phyloP scores from a whole-genome alignment of 2,888 invertebrate species.

The Ormyrus pomaceus region DNA sequence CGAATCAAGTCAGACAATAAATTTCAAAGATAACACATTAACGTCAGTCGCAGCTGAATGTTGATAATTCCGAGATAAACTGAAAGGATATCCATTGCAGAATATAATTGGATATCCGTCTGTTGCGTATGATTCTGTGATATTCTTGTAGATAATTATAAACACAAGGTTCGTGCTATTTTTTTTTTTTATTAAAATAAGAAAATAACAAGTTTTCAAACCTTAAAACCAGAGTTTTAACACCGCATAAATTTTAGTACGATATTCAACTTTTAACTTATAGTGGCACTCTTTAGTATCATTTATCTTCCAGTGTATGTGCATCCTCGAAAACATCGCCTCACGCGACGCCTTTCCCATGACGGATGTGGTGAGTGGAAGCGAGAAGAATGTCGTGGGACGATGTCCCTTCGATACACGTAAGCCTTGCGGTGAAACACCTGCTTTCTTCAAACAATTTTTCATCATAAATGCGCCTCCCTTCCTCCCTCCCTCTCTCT shows the following conservation, averaged over 20 bases:
- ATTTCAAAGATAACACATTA: constrained; percentile 46
- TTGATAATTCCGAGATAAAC: not conserved
- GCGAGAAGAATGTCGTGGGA: constrained; percentile 58
- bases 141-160: too few species aligned
- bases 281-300: not conserved
- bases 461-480: constrained; percentile 60
- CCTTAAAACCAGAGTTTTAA: too few species aligned
- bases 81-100: too few species aligned
- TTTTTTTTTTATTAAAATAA: too few species aligned
- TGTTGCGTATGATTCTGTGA: too few species aligned
- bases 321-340: not conserved
- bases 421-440: constrained; percentile 60
- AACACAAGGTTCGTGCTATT: too few species aligned
- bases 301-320: not conserved
- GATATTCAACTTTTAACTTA: too few species aligned
- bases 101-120: too few species aligned
- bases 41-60: constrained; percentile 1
- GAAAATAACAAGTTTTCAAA: too few species aligned
- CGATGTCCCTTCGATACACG: constrained; percentile 57
- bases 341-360: constrained; percentile 55
- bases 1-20: constrained; percentile 39
- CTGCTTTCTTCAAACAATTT: constrained; percentile 66
- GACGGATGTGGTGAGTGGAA: constrained; percentile 60
- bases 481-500: constrained; percentile 21
- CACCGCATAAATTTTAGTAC: too few species aligned